Conservation (phyloP, 2,797 vertebrate species). For the Vultur gryphus region DNA sequence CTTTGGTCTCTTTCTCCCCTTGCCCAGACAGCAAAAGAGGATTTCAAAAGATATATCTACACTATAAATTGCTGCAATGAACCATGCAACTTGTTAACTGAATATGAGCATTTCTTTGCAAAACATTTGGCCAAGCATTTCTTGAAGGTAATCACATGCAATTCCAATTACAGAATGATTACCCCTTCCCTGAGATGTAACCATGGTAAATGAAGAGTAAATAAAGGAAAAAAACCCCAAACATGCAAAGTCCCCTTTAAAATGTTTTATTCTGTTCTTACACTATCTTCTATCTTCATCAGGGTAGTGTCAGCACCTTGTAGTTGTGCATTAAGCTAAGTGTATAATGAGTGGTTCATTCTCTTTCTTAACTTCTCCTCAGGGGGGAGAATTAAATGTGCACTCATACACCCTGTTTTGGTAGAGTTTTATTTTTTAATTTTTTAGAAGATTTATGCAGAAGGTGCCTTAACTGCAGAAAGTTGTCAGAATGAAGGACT, state of each 20-base stretch:
- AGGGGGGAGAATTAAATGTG: background rate
- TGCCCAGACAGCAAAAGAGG: background rate
- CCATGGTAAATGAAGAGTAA: background rate
- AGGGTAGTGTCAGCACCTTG: background rate
- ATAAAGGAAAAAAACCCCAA: background rate
- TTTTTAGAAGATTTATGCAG: slow-evolving; percentile 19
- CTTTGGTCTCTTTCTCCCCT: background rate
- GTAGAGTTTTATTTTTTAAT: slow-evolving; percentile 34
- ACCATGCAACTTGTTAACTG: background rate
- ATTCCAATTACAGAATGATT: background rate
- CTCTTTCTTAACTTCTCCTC: background rate
- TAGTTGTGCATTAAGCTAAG: background rate
- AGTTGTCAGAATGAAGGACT: slow-evolving; percentile 37
- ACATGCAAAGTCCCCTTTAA: background rate
- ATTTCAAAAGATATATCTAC: background rate
- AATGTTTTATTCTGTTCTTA: background rate
- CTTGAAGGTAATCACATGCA: background rate
- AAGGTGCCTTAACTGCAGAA: slow-evolving; percentile 9
- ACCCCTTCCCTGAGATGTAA: background rate
- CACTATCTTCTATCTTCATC: background rate
- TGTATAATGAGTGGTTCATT: background rate
- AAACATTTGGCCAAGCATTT: background rate
- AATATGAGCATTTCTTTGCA: background rate
- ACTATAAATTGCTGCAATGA: background rate
- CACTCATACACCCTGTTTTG: background rate